Evolutionary conservation across 2,797 vertebrate genomes (phyloP).

Genomic region (Crotalus adamanteus): DNA sequence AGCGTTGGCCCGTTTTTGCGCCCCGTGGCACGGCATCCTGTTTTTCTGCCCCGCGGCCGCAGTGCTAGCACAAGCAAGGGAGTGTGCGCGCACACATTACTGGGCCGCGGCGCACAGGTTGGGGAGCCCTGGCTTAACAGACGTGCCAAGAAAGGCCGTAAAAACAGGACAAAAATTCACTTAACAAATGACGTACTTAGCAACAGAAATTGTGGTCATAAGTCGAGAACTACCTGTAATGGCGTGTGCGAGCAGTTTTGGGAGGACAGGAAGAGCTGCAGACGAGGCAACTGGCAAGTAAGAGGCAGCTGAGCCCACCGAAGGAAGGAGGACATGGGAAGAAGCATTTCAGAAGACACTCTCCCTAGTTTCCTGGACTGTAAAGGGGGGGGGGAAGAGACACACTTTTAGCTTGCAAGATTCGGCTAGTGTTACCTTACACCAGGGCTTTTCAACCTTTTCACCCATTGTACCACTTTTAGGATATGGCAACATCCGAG

Average conservation of each 20-base stretch:
- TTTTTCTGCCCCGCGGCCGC: too few species aligned
- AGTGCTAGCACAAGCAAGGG: rapidly evolving
- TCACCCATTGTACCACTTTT: too few species aligned
- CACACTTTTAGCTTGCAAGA: neutral
- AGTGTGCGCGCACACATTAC: too few species aligned
- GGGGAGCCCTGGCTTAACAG: neutral
- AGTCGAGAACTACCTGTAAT: neutral
- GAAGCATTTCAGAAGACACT: neutral
- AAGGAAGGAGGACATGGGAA: neutral
- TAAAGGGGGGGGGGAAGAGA: neutral
- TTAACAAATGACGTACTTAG: neutral
- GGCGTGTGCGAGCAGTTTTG: neutral
- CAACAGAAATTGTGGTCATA: neutral
- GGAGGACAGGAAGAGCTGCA: neutral
- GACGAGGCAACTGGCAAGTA: neutral
- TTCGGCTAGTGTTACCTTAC: too few species aligned
- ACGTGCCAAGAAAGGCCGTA: neutral
- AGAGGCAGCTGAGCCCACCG: neutral
- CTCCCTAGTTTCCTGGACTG: neutral
- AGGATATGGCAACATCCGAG: too few species aligned
- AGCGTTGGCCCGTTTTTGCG: too few species aligned
- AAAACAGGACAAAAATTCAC: neutral
- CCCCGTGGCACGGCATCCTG: too few species aligned
- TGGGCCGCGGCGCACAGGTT: too few species aligned
- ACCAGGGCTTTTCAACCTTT: too few species aligned